These are phyloP conservation scores for Orius insidiosus DNA, from an alignment of 1,140 invertebrate genomes.

Conservation along the genomic window DNA sequence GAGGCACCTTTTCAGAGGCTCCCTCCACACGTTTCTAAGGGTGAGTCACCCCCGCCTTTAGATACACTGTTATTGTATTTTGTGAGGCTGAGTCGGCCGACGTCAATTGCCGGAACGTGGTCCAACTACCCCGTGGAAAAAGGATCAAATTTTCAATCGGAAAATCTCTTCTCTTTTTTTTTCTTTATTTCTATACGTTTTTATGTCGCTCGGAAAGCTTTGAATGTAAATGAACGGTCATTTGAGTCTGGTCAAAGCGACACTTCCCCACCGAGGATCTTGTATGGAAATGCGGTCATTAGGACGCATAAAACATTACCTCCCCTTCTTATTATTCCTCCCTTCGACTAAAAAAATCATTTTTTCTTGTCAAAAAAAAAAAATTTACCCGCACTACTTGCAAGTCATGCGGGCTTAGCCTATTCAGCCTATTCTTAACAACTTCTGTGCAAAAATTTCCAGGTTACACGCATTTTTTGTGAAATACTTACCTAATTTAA, in stretches of 20 bases:
- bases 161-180: too few species aligned
- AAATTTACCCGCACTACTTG: neutral
- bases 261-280: neutral
- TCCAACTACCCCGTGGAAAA: neutral
- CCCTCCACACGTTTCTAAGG: too few species aligned
- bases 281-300: slow-evolving; percentile 1
- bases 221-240: slow-evolving; percentile 2
- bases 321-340: too few species aligned
- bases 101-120: neutral
- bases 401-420: too few species aligned
- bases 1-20: too few species aligned
- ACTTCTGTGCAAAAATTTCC: too few species aligned
- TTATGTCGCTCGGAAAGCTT: neutral
- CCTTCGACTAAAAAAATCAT: too few species aligned
- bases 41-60: too few species aligned
- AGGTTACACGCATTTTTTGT: too few species aligned
- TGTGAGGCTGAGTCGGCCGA: neutral
- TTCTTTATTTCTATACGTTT: neutral
- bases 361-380: neutral
- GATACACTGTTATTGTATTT: neutral
- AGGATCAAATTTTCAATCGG: neutral
- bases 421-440: too few species aligned
- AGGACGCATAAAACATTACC: neutral
- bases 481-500: too few species aligned
- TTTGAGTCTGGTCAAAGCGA: neutral